phyloP scores from a whole-genome alignment of 1,140 invertebrate species.

The Aphaenogaster floridana region DNA sequence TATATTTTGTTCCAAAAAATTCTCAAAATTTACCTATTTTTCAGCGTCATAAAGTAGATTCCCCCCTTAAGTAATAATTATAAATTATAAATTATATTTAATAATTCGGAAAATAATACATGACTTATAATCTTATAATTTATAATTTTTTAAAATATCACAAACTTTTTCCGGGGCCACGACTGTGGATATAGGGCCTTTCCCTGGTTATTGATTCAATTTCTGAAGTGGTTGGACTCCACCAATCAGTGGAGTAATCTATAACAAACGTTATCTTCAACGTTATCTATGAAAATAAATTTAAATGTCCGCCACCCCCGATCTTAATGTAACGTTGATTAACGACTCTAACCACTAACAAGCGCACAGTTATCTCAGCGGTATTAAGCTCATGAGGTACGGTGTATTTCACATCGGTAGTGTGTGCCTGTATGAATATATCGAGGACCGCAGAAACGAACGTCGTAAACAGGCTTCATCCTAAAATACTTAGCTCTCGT shows the following conservation, averaged over 20 bases:
- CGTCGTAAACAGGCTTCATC: constrained; percentile 11
- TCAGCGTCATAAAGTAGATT: no score
- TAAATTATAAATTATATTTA: no score
- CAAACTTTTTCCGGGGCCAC: background rate
- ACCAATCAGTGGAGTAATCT: background rate
- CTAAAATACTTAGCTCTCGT: constrained; percentile 46
- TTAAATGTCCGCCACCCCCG: constrained; percentile 34
- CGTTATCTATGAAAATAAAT: constrained; percentile 40
- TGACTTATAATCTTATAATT: background rate
- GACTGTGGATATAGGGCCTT: background rate
- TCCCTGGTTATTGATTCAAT: constrained; percentile 31
- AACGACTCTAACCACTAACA: constrained; percentile 70
- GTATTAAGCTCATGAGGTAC: constrained; percentile 76
- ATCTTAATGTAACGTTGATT: constrained; percentile 65
- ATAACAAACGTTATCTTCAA: background rate
- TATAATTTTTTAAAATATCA: constrained; percentile 5
- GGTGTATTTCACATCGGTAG: constrained; percentile 66
- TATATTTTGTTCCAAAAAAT: no score
- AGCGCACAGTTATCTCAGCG: constrained; percentile 72
- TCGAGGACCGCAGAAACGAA: background rate
- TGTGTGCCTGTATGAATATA: constrained; percentile 8
- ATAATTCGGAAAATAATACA: background rate
- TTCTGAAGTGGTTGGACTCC: background rate
- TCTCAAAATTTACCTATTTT: no score
- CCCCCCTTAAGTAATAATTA: no score